These are phyloP conservation scores for Alviniconcha marisindica DNA, from an alignment of 1,140 invertebrate genomes.

Conservation along the genomic window DNA sequence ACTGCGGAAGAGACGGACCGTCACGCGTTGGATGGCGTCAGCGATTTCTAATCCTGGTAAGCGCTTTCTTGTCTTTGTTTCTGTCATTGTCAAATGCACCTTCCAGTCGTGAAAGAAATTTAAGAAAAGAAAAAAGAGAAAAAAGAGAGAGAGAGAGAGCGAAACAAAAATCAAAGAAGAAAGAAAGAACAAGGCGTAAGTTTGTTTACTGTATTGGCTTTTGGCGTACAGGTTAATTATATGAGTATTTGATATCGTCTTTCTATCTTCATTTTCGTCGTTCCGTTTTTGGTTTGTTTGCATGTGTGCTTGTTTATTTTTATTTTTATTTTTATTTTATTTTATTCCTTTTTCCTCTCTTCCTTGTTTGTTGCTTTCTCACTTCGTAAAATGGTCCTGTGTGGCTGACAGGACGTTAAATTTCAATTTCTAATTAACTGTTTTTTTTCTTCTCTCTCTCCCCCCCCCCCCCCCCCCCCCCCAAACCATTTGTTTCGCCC, in stretches of 20 bases:
- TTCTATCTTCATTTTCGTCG: constrained; percentile 22
- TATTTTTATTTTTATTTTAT: neutral
- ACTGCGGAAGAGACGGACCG: no score
- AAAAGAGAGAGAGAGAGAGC: no score
- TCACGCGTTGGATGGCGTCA: no score
- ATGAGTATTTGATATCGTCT: neutral
- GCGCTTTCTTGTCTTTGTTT: no score
- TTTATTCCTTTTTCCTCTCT: neutral
- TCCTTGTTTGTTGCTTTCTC: neutral
- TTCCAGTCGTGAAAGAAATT: no score
- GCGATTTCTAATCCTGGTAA: no score
- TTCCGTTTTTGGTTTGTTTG: neutral
- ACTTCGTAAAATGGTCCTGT: no score
- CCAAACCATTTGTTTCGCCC: no score
- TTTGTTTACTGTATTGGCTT: neutral
- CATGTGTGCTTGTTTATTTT: neutral
- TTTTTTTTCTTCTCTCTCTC: neutral
- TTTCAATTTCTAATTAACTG: neutral
- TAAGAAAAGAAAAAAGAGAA: no score
- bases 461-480: neutral
- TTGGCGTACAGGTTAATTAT: neutral
- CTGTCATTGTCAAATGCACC: no score
- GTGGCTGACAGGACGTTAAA: no score
- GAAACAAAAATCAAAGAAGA: no score
- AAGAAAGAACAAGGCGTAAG: neutral